Evolutionary conservation across 2,113 vertebrate genomes (phyloP).

Genomic region (Psilopogon haemacephalus): DNA sequence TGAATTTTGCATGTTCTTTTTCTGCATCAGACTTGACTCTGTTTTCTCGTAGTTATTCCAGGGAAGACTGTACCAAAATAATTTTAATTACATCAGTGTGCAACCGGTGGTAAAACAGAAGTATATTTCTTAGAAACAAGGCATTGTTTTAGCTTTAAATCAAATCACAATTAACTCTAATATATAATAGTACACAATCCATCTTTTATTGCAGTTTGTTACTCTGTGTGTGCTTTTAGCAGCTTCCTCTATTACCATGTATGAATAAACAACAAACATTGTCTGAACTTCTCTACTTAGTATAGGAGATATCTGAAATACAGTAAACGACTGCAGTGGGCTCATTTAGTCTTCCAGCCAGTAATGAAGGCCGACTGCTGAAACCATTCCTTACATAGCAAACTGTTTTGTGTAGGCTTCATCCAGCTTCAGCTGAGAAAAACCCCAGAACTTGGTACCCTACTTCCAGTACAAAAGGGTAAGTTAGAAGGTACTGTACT

Average conservation of each 20-base stretch:
- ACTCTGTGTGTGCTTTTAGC: neutral
- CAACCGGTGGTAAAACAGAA: neutral
- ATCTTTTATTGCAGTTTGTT: neutral
- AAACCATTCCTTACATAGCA: slow-evolving; percentile 21
- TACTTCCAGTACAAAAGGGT: slow-evolving; percentile 17
- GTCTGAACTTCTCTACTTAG: neutral
- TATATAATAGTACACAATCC: neutral
- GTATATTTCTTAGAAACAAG: neutral
- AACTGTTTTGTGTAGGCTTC: neutral
- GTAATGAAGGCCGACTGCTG: neutral
- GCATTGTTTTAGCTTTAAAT: neutral
- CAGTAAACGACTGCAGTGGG: neutral
- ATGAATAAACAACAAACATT: neutral
- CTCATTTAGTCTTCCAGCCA: neutral
- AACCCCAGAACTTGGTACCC: neutral
- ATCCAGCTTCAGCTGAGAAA: slow-evolving; percentile 1
- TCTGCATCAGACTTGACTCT: neutral
- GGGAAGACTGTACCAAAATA: neutral
- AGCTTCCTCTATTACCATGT: neutral
- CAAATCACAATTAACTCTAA: neutral
- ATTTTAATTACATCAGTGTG: neutral
- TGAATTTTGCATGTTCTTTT: neutral
- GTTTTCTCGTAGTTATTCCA: neutral
- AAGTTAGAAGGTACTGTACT: slow-evolving; percentile 9
- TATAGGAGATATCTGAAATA: neutral